Evolutionary conservation across 2,797 vertebrate species (phyloP).

Genomic region (Falco rusticolus): DNA sequence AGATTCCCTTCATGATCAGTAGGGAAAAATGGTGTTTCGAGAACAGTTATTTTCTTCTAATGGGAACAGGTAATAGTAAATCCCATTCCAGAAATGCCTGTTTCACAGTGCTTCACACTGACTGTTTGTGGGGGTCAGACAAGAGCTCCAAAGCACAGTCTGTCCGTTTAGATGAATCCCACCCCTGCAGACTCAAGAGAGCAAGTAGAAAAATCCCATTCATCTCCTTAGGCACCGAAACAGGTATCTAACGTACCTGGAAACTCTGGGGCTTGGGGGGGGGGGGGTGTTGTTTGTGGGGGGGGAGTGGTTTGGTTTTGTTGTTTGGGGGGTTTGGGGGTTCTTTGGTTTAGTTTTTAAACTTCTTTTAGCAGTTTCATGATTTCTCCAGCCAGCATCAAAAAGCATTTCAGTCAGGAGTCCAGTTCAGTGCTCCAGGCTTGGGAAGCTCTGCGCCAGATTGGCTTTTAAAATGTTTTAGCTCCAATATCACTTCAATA

Average conservation of each 20-base stretch:
- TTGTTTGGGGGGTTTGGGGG: too few relatives aligned
- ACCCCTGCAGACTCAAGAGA: background rate
- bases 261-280: accelerated
- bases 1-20: background rate
- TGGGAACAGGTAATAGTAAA: background rate
- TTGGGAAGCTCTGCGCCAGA: background rate
- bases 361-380: background rate
- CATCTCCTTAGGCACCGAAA: background rate
- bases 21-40: background rate
- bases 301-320: accelerated
- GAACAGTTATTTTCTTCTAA: background rate
- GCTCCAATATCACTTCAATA: background rate
- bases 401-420: background rate
- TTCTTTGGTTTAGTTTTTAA: background rate
- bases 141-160: background rate
- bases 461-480: background rate
- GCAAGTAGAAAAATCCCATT: background rate
- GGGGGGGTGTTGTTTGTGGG: too few relatives aligned
- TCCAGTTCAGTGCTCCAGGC: background rate
- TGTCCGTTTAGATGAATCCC: background rate
- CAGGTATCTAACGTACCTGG: background rate
- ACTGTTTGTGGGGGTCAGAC: background rate
- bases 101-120: background rate
- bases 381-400: background rate
- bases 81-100: background rate